Evolutionary conservation across 2,888 invertebrate genomes (phyloP).

Genomic region (Notodonta ziczac): DNA sequence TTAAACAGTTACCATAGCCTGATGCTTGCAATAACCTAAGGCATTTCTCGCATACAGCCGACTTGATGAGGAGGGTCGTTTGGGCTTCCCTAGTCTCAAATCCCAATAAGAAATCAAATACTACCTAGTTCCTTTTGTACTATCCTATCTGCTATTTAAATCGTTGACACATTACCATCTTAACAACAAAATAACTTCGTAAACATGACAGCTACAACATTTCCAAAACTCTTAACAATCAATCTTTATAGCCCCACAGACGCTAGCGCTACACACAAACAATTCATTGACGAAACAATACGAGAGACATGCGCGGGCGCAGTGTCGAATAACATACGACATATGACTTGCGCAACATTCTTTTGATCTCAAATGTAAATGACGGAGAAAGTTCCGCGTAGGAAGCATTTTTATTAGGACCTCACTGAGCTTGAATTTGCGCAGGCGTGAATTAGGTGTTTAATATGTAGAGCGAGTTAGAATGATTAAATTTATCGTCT

Average conservation of each 20-base stretch:
- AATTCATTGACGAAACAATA: slow-evolving; percentile 35
- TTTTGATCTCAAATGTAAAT: slow-evolving; percentile 58
- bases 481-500: no score
- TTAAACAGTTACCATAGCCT: no score
- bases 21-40: no score
- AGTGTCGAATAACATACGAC: slow-evolving; percentile 37
- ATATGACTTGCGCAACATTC: slow-evolving; percentile 37
- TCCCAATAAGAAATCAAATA: no score
- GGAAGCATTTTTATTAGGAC: slow-evolving; percentile 57
- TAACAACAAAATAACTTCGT: slow-evolving; percentile 1
- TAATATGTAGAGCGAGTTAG: slow-evolving; percentile 9
- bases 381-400: slow-evolving; percentile 58
- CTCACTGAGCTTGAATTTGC: slow-evolving; percentile 37
- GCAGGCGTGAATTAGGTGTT: slow-evolving; percentile 33
- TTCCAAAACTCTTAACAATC: slow-evolving; percentile 1
- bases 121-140: no score
- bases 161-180: neutral
- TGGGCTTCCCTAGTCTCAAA: no score
- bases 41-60: no score
- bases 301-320: slow-evolving; percentile 17
- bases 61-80: no score
- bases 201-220: slow-evolving; percentile 1
- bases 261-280: slow-evolving; percentile 13
- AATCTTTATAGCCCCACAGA: slow-evolving; percentile 3
- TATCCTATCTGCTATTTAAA: no score